phyloP scores from a whole-genome alignment of 2,888 invertebrate species.

The Drosophila pegasa region DNA sequence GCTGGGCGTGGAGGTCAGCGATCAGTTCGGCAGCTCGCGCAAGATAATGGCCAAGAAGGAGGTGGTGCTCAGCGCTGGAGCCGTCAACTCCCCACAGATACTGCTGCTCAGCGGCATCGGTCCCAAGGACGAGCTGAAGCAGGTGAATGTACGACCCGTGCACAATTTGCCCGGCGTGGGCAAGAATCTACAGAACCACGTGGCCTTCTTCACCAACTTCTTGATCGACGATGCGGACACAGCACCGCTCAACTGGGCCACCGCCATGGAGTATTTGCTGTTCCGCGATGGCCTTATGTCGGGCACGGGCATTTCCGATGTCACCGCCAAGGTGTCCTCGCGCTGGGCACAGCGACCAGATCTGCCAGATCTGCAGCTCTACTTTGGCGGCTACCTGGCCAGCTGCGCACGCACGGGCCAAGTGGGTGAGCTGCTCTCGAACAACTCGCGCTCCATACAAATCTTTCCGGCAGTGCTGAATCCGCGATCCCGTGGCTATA shows the following conservation, averaged over 20 bases:
- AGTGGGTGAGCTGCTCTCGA: constrained; percentile 91
- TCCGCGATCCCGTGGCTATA: constrained; percentile 93
- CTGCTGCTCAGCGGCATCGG: constrained; percentile 96
- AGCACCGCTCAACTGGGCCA: constrained; percentile 95
- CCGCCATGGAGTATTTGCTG: constrained; percentile 95
- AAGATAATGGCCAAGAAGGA: constrained; percentile 92
- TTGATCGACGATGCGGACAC: constrained; percentile 93
- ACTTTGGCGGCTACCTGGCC: constrained; percentile 94
- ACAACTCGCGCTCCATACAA: constrained; percentile 89
- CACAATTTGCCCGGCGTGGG: constrained; percentile 93
- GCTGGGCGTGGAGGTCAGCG: constrained; percentile 89
- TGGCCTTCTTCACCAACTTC: constrained; percentile 92
- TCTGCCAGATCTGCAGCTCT: constrained; percentile 94
- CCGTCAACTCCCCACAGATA: constrained; percentile 97
- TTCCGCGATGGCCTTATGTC: constrained; percentile 96
- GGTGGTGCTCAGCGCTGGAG: constrained; percentile 91
- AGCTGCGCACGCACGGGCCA: constrained; percentile 94
- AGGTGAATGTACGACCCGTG: constrained; percentile 88
- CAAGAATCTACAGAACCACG: constrained; percentile 94
- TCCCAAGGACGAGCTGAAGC: constrained; percentile 89
- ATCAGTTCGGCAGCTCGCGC: constrained; percentile 85
- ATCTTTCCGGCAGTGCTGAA: constrained; percentile 93
- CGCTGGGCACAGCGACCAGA: constrained; percentile 90
- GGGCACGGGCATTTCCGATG: constrained; percentile 94
- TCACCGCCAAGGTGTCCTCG: constrained; percentile 92